Base-by-base conservation (phyloP, 2,797 vertebrate genomes). In the Myotis myotis region DNA sequence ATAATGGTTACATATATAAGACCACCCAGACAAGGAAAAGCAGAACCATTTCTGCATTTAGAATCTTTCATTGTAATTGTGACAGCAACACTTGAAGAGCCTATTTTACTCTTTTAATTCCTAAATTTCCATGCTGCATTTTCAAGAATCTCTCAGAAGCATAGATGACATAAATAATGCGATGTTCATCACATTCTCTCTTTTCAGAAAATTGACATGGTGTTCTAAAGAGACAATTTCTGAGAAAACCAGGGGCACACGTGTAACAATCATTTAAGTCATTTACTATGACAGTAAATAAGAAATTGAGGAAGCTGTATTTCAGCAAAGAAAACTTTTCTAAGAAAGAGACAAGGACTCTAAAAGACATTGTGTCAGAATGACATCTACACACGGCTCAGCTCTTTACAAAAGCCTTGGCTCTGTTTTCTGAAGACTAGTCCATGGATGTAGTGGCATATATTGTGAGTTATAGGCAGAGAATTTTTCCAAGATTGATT, bases 271-370 rank as follows among this genome's bases (percentile, higher is more conserved):
- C 17, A 78, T 78, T 83, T 55, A 95, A 87, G 57, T 91, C 55
- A 75, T 80, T 93, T 87, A 41, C 64, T 95, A 68, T 82, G 85
- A 78, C 33, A 72, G 81, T 71, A 96, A 84, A 74, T 62, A 89
- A 91, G 57, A 91, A 94, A 75, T 72, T 23, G 51, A 93, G 86
- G 75, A 70, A 93, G 44, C 51, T 89, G 16, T 68, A 82, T 53
- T 91, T 94, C 92, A 91, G 92, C n/a, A 93, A 90, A 90, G 83
- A 75, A 94, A 70, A 92, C 30, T 84, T 84, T 25, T 89, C 33
- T 93, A 64, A 66, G 72, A 55, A 47, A 13, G 75, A 91, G 55
- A 79, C 22, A 92, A 64, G 41, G 17, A 88, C 55, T 75, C 16
- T n/a, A 64, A 89, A 95, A 74, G 66, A 44, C 17, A 70, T 22